Evolutionary conservation across 2,113 vertebrate genomes (phyloP).

Genomic region (Phaethon lepturus): DNA sequence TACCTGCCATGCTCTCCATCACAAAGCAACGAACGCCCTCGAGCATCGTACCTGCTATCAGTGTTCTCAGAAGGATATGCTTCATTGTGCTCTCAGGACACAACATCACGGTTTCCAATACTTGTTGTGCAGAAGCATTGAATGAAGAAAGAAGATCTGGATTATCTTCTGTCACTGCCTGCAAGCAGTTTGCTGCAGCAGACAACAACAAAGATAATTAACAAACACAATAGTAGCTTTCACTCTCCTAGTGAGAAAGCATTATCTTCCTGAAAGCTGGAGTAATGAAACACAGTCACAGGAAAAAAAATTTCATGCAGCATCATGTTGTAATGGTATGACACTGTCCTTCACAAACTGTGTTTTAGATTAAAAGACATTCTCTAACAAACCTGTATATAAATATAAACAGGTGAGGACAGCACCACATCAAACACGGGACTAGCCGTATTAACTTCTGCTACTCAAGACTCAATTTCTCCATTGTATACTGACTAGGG

Average conservation of each 20-base stretch:
- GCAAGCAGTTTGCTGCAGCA: constrained; percentile 90
- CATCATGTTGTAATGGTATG: background rate
- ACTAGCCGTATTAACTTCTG: background rate
- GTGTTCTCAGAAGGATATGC: constrained; percentile 84
- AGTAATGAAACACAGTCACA: background rate
- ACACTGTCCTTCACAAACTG: background rate
- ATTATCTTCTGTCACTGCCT: constrained; percentile 96
- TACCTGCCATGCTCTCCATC: background rate
- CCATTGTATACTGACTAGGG: background rate
- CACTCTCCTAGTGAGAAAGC: background rate
- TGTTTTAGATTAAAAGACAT: background rate
- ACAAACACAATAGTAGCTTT: background rate
- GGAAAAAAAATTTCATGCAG: background rate
- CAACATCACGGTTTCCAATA: constrained; percentile 84
- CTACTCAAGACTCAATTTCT: background rate
- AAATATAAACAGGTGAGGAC: background rate
- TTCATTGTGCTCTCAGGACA: constrained; percentile 82
- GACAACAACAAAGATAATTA: constrained; percentile 16
- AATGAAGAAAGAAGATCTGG: constrained; percentile 86
- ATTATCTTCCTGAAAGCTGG: background rate
- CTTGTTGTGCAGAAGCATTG: constrained; percentile 71
- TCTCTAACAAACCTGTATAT: background rate
- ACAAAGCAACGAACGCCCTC: background rate
- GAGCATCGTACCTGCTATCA: constrained; percentile 84
- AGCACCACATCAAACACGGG: background rate